Conservation (phyloP, 2,888 invertebrate species). For the Lucinisca nassula region DNA sequence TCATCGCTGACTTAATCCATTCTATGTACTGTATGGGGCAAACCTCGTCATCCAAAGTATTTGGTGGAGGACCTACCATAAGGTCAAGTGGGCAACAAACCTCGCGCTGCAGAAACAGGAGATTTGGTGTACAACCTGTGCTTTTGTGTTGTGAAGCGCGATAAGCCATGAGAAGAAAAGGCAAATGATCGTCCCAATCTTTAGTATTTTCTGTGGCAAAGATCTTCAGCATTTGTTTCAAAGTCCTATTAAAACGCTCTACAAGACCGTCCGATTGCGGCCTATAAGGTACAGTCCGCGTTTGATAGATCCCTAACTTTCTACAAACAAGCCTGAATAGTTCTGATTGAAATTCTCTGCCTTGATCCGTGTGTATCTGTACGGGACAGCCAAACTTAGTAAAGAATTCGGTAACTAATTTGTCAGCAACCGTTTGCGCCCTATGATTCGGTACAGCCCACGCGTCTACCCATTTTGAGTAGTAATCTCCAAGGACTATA, state of each 20-base stretch:
- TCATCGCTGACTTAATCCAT: background rate
- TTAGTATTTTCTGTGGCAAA: conserved; percentile 18
- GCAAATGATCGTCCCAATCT: conserved; percentile 61
- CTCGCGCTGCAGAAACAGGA: conserved; percentile 57
- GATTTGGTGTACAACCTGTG: conserved; percentile 48
- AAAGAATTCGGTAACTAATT: conserved; percentile 6
- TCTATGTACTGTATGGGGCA: conserved; percentile 4
- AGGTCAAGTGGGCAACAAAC: conserved; percentile 13
- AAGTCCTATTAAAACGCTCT: background rate
- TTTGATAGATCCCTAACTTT: background rate
- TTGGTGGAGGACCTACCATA: conserved; percentile 25
- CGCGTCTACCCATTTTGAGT: conserved; percentile 1
- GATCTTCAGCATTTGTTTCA: background rate
- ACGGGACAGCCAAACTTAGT: background rate
- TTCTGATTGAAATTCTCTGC: background rate
- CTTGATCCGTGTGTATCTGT: conserved; percentile 8
- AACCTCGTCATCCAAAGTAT: background rate
- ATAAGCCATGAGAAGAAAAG: conserved; percentile 51
- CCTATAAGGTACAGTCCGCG: background rate
- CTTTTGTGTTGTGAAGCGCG: conserved; percentile 33
- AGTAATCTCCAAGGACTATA: background rate
- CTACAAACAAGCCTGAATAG: background rate
- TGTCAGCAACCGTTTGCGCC: background rate
- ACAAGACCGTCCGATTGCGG: background rate
- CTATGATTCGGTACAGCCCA: background rate